Conservation (phyloP, 1,140 invertebrate species). For the Plodia interpunctella region DNA sequence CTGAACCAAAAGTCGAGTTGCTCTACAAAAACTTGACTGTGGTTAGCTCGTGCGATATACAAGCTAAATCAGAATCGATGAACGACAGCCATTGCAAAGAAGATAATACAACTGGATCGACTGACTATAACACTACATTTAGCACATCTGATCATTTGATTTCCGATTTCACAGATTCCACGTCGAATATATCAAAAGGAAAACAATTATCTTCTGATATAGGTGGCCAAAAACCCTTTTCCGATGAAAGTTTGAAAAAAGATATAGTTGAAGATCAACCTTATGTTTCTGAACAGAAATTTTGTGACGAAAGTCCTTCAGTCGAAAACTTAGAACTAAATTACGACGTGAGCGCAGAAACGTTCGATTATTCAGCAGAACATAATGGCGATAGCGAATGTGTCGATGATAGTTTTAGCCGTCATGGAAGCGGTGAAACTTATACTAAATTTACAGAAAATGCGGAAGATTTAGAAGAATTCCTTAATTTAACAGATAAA, state of each 20-base stretch:
- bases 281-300: conserved; percentile 12
- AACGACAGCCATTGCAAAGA: conserved; percentile 21
- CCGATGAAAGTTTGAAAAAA: not conserved
- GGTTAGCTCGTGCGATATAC: conserved; percentile 38
- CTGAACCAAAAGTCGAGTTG: conserved; percentile 44
- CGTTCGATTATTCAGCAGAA: conserved; percentile 42
- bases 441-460: conserved; percentile 68
- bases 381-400: conserved; percentile 24
- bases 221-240: not conserved
- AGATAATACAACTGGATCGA: not conserved
- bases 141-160: conserved; percentile 18
- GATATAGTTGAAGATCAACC: not conserved
- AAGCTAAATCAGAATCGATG: conserved; percentile 25
- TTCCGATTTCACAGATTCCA: conserved; percentile 3
- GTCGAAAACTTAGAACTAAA: conserved; percentile 46
- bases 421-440: conserved; percentile 65
- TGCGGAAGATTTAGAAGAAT: conserved; percentile 60
- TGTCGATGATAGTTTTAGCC: conserved; percentile 30
- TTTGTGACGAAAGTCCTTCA: conserved; percentile 25
- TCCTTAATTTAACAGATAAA: conserved; percentile 62
- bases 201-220: not conserved
- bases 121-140: not conserved
- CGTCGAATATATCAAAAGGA: not conserved
- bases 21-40: conserved; percentile 56
- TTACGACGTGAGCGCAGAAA: conserved; percentile 46